These are phyloP conservation scores for Chymomyza caudatula DNA, from an alignment of 2,888 invertebrate genomes.

Conservation along the genomic window DNA sequence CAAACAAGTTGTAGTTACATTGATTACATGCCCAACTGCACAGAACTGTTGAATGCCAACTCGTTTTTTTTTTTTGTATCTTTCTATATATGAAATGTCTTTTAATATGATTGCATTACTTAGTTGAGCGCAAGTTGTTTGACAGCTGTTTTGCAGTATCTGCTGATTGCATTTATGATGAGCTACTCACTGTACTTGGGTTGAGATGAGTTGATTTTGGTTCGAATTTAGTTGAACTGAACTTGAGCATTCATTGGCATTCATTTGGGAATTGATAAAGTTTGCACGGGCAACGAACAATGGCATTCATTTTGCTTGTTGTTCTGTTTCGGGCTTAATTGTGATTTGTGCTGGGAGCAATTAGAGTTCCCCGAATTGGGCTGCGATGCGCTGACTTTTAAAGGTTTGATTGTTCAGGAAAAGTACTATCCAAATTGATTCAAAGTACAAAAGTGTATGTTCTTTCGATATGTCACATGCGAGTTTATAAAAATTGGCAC, in stretches of 20 bases:
- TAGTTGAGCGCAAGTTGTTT: slow-evolving; percentile 32
- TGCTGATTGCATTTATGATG: slow-evolving; percentile 32
- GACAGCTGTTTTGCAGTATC: slow-evolving; percentile 31
- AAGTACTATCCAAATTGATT: too few species aligned
- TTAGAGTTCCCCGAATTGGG: background rate
- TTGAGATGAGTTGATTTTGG: slow-evolving; percentile 18
- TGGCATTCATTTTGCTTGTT: background rate
- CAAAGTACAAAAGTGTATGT: too few species aligned
- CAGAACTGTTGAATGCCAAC: background rate
- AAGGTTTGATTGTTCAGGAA: too few species aligned
- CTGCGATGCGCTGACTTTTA: background rate
- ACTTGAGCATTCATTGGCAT: background rate
- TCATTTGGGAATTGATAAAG: slow-evolving; percentile 35
- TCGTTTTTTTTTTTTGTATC: slow-evolving; percentile 3
- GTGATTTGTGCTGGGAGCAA: background rate
- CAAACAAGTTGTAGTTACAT: slow-evolving; percentile 71
- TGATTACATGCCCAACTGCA: slow-evolving; percentile 54
- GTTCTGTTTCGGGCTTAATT: background rate
- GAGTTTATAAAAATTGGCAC: too few species aligned
- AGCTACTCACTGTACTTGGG: slow-evolving; percentile 18
- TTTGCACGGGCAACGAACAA: background rate
- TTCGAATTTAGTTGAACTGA: slow-evolving; percentile 6
- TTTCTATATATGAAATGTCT: slow-evolving; percentile 27
- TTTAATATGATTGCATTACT: slow-evolving; percentile 60
- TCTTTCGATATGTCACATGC: too few species aligned